Evolutionary conservation across 2,113 vertebrate species (phyloP).

Genomic region (Alligator sinensis): DNA sequence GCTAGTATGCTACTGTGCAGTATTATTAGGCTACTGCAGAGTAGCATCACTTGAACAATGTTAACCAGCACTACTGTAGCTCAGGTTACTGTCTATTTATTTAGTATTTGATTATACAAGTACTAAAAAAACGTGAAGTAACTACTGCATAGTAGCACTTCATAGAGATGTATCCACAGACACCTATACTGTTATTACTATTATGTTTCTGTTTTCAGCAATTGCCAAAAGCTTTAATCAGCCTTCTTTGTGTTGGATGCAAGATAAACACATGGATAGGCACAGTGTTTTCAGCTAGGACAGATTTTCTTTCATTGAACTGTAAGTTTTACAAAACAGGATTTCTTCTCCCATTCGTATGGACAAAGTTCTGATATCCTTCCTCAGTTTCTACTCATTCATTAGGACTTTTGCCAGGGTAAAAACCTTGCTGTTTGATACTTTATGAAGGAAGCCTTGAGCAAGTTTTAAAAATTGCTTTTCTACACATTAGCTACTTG

Average conservation of each 20-base stretch:
- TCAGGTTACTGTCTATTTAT: no score
- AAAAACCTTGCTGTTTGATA: neutral
- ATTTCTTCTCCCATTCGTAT: neutral
- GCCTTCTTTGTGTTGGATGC: neutral
- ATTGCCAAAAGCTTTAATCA: neutral
- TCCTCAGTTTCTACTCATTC: neutral
- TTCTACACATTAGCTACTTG: neutral
- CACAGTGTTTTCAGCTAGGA: neutral
- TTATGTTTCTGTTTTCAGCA: neutral
- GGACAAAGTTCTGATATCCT: neutral
- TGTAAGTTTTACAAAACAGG: neutral
- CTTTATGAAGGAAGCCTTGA: neutral
- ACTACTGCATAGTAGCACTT: no score
- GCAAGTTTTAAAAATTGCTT: neutral
- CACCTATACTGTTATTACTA: neutral
- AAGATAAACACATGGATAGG: neutral
- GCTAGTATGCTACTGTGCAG: no score
- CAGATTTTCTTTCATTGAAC: neutral
- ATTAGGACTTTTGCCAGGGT: neutral
- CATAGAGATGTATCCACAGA: no score
- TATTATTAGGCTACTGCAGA: no score
- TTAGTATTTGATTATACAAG: no score
- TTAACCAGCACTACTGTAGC: no score
- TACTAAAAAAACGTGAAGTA: no score
- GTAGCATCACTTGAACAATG: neutral